phyloP scores from a whole-genome alignment of 2,888 invertebrate genomes.

The Nasonovia ribisnigri region DNA sequence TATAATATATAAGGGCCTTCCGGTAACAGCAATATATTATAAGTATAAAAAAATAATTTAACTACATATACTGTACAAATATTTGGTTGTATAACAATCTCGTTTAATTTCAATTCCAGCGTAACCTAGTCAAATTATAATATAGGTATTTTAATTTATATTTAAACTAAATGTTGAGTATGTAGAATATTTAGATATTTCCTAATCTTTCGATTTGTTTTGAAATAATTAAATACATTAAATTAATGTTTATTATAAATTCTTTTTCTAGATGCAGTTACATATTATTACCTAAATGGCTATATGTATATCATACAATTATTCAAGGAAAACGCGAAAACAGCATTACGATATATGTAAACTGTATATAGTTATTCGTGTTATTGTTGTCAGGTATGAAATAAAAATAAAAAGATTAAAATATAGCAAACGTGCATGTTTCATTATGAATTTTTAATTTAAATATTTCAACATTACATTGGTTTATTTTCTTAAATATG shows the following conservation, averaged over 20 bases:
- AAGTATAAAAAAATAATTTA: background rate
- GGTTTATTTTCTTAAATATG: background rate
- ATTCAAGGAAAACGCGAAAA: background rate
- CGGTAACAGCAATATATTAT: background rate
- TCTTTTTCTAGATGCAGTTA: background rate
- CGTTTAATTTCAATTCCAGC: background rate
- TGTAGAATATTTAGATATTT: background rate
- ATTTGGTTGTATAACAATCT: background rate
- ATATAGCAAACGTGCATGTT: background rate
- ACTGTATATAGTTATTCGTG: background rate
- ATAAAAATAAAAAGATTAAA: background rate
- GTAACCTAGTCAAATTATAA: background rate
- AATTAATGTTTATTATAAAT: background rate
- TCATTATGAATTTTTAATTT: background rate
- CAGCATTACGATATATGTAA: background rate
- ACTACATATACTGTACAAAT: background rate
- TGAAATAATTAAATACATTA: background rate
- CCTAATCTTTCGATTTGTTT: background rate
- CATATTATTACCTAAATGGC: no score
- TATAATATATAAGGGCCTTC: background rate
- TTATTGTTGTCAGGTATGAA: background rate
- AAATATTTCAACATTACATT: background rate
- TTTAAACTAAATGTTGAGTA: background rate
- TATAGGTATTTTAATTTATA: background rate
- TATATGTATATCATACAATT: background rate